Base-by-base conservation (phyloP, 2,113 vertebrate genomes). In the Gymnogyps californianus region DNA sequence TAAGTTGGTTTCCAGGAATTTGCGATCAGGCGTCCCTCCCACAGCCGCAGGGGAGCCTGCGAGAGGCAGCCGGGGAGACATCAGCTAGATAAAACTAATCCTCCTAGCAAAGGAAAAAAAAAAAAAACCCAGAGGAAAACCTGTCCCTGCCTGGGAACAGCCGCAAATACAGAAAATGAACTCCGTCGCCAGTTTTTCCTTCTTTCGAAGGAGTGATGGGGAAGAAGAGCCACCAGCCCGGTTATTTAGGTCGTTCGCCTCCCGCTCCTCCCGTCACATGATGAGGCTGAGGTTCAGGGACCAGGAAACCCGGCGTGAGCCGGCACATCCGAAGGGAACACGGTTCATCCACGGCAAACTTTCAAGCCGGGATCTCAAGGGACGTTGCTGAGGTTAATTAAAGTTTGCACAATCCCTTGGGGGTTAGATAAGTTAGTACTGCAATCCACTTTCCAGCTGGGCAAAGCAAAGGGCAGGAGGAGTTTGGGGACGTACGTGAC, bases 1-100 rank as follows among this genome's bases (percentile, higher is more conserved):
- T 13, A 3, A n/a, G 17, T 75, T 25, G 59, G 58, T 82, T 92
- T 90, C 85, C 79, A 93, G 92, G 89, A 89, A 96, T 92, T 47
- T 25, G 36, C 57, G 26, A 10, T 6, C 29, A 13, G 29, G 26
- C 12, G 38, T 69, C 67, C n/a, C 90, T 92, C 81, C 94, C 90
- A 71, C 32, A 21, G 58, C 58, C 21, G 1, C 71, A 5, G 55
- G 57, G 74, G 26, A 76, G 57, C 49, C 59, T 1, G 72, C 8
- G 10, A 65, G 67, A 67, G 34, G 44, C 58, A 28, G 31, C 17
- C 25, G 8, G 83, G 69, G n/a, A 85, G 40, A 19, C 31, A 67
- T 13, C 55, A 17, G 47, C 13, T 2, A 12, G 9, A 20, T 24
- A 34, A 80, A 88, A 58, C 32, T 2, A 26, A 74, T 19, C 29